Evolutionary conservation across 2,888 invertebrate species (phyloP).

Genomic region (Spisula solida): DNA sequence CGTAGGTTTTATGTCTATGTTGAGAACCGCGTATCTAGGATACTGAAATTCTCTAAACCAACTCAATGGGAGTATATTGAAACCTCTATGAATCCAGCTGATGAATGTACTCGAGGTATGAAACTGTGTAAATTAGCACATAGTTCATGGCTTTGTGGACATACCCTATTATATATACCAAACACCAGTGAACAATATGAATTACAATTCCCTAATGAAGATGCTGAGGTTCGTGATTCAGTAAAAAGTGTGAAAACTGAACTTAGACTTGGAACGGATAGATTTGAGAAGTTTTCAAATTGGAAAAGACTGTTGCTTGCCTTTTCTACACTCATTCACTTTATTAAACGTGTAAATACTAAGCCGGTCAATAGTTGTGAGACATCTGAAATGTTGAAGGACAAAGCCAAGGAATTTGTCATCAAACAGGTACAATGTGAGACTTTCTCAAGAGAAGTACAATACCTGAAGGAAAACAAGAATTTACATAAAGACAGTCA

Average conservation of each 20-base stretch:
- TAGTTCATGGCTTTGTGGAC: constrained; percentile 40
- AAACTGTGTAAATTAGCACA: background rate
- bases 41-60: constrained; percentile 30
- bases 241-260: constrained; percentile 14
- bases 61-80: constrained; percentile 44
- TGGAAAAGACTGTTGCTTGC: constrained; percentile 10
- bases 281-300: constrained; percentile 8
- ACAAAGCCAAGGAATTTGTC: constrained; percentile 31
- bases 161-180: background rate
- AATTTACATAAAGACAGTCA: constrained; percentile 34
- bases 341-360: constrained; percentile 4
- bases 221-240: constrained; percentile 8
- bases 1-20: constrained; percentile 40
- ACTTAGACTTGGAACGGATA: background rate
- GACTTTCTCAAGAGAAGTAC: constrained; percentile 29
- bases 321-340: background rate
- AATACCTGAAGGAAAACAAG: background rate
- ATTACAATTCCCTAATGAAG: background rate
- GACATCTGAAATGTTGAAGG: background rate
- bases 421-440: constrained; percentile 43
- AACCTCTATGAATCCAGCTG: constrained; percentile 47
- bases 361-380: background rate
- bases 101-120: constrained; percentile 37
- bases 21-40: constrained; percentile 37
- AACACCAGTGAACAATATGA: background rate